These are phyloP conservation scores for Archegozetes longisetosus DNA, from an alignment of 1,140 invertebrate genomes.

Conservation along the genomic window DNA sequence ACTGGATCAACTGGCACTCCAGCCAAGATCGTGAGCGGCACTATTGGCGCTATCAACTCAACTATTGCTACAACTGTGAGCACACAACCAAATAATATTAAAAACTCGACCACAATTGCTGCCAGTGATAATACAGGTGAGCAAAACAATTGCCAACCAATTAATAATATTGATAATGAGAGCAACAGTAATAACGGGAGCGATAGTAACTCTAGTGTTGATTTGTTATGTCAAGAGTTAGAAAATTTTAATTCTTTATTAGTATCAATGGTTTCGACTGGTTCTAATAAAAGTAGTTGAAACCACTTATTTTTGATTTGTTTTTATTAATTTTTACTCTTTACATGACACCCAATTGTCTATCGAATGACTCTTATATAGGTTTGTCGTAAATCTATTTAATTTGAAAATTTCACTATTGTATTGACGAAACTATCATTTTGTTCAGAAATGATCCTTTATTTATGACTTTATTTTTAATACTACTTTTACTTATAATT, in stretches of 20 bases:
- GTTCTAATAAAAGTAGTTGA: background rate
- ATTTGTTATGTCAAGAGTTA: slow-evolving; percentile 36
- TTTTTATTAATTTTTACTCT: background rate
- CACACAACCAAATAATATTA: background rate
- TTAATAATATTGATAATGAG: background rate
- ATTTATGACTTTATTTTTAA: too few species aligned
- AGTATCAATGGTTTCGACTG: slow-evolving; percentile 30
- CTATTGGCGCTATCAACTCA: background rate
- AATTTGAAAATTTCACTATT: too few species aligned
- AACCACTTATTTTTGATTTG: background rate
- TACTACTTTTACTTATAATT: too few species aligned
- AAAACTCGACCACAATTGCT: background rate
- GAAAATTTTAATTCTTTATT: slow-evolving; percentile 38
- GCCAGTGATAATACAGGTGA: background rate
- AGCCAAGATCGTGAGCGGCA: too few species aligned
- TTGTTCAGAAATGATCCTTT: too few species aligned
- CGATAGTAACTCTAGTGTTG: slow-evolving; percentile 14
- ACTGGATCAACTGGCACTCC: too few species aligned
- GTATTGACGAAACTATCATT: too few species aligned
- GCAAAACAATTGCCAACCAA: background rate
- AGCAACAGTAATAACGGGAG: background rate
- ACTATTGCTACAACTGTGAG: background rate
- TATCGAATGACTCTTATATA: too few species aligned
- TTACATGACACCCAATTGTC: too few species aligned
- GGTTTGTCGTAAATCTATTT: too few species aligned